Conservation (phyloP, 2,797 vertebrate species). For the Muscicapa comitata region DNA sequence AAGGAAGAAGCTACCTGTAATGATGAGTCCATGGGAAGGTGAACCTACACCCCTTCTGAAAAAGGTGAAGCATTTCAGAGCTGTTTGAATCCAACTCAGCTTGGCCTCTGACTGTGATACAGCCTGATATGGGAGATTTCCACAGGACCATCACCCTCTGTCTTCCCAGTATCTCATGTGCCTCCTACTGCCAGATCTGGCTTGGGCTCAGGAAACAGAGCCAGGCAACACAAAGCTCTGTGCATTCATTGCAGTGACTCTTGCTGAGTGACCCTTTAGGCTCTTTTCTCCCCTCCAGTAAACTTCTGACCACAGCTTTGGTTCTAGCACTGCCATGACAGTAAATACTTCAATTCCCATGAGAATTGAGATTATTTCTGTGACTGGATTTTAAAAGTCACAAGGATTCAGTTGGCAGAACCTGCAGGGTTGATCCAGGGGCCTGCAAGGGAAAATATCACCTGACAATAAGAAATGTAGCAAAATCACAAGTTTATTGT, state of each 20-base stretch:
- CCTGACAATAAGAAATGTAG: not conserved
- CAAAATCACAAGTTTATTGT: not conserved
- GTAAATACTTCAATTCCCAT: not conserved
- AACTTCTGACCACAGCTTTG: not conserved
- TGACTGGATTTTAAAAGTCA: not conserved
- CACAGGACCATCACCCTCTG: not conserved
- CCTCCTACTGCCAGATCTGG: not conserved
- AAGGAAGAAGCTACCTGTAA: not conserved
- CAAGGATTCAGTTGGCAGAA: not conserved
- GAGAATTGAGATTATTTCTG: not conserved
- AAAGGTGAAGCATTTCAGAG: not conserved
- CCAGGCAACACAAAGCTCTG: not conserved
- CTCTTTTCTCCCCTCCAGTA: not conserved
- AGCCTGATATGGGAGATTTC: not conserved
- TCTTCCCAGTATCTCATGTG: not conserved
- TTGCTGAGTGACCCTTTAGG: not conserved
- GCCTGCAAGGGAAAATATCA: not conserved
- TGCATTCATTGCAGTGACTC: not conserved
- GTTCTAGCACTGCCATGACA: not conserved
- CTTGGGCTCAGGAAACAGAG: not conserved
- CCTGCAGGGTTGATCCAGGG: not conserved
- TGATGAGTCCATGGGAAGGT: not conserved
- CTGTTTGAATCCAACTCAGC: not conserved
- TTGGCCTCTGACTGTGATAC: not conserved
- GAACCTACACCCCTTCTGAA: not conserved